Conservation (phyloP, 2,888 invertebrate species). For the Caenorhabditis sp. region DNA sequence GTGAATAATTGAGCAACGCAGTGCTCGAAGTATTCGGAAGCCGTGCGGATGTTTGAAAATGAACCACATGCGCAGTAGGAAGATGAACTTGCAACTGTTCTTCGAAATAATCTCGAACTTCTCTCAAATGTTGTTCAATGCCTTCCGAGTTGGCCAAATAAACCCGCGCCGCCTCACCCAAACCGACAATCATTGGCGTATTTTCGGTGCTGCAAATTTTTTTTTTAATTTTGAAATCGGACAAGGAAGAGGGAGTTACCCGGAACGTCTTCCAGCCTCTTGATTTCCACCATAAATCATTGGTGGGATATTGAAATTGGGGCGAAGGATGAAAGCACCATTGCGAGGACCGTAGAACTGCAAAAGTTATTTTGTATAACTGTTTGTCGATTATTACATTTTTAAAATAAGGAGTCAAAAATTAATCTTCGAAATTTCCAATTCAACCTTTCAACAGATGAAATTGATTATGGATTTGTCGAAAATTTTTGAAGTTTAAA, state of each 20-base stretch:
- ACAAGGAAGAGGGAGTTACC: slow-evolving; percentile 67
- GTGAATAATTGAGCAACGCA: slow-evolving; percentile 71
- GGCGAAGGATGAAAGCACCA: slow-evolving; percentile 74
- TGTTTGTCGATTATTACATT: no score
- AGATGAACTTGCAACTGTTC: slow-evolving; percentile 66
- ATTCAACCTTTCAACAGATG: no score
- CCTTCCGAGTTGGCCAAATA: slow-evolving; percentile 71
- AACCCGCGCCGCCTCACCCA: slow-evolving; percentile 75
- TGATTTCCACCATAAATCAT: slow-evolving; percentile 76
- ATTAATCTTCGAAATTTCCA: no score
- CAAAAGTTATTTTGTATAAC: no score
- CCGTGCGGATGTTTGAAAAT: slow-evolving; percentile 68
- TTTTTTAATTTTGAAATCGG: no score
- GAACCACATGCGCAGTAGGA: slow-evolving; percentile 62
- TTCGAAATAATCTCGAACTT: slow-evolving; percentile 73
- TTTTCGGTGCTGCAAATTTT: slow-evolving; percentile 74
- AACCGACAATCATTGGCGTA: slow-evolving; percentile 76
- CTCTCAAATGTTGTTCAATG: slow-evolving; percentile 71
- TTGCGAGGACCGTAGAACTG: slow-evolving; percentile 76
- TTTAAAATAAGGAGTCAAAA: no score
- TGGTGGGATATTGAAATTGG: slow-evolving; percentile 64
- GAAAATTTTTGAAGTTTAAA: no score
- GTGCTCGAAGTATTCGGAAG: slow-evolving; percentile 74
- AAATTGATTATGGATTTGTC: no score
- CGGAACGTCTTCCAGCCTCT: slow-evolving; percentile 75